Percentiles rank a stretch among this genome's conserved stretches.
phyloP scores from a whole-genome alignment of 2,797 vertebrate species.

The Manis crassicaudata region DNA sequence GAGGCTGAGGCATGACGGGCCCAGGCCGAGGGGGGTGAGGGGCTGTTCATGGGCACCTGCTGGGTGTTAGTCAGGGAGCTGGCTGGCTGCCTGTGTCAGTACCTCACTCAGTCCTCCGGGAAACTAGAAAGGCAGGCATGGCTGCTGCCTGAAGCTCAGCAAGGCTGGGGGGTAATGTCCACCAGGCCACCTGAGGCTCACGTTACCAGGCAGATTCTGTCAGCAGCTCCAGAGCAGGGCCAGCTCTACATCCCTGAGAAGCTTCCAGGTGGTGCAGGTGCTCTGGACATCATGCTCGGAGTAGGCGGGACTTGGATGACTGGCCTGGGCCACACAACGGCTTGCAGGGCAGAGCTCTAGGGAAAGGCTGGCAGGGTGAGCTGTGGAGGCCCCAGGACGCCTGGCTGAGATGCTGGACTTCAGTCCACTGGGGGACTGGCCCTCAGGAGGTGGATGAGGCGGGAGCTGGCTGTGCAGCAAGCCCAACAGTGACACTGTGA shows the following conservation, averaged over 20 bases:
- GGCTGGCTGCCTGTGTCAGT: neutral
- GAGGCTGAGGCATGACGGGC: neutral
- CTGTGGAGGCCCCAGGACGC: neutral
- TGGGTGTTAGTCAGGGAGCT: neutral
- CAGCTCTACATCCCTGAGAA: neutral
- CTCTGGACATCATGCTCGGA: neutral
- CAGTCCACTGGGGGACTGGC: neutral
- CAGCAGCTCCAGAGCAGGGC: rapidly evolving
- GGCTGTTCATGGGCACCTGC: no score
- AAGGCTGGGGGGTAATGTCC: neutral
- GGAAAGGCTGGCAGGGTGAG: neutral
- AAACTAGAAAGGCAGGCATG: neutral
- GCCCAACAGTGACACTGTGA: neutral
- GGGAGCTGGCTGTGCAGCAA: neutral
- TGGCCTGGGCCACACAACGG: neutral
- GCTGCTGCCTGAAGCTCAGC: neutral
- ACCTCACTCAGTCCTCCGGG: neutral
- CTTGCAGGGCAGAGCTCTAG: neutral
- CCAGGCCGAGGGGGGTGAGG: neutral
- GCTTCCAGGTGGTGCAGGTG: neutral
- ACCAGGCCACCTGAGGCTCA: neutral
- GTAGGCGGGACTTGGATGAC: rapidly evolving
- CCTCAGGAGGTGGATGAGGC: neutral
- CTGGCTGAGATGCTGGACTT: neutral
- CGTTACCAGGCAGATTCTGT: neutral